Base-by-base conservation (phyloP, 1,140 invertebrate species). In the Drosophila pectinifera region DNA sequence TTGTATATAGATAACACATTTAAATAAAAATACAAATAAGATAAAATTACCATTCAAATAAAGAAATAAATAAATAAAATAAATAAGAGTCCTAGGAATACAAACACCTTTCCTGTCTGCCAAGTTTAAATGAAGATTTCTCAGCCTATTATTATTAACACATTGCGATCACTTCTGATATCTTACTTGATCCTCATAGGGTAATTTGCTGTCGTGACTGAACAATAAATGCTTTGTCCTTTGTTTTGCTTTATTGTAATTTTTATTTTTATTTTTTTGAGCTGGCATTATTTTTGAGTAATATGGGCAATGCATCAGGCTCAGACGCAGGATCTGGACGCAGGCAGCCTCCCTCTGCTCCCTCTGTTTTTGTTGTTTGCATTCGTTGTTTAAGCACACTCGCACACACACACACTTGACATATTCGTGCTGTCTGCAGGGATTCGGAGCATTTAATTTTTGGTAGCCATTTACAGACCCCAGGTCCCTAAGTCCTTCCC, bases 281-380 rank as follows among this genome's bases (percentile, higher is more conserved):
- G 24, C 48, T 53, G 34, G 22, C 54, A 65, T 76, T 76, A 76
- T 67, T 75, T 86, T 86, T 75, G 83, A 86, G 83, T 86, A 82
- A 86, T 86, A 88, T 88, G 54, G 61, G 83, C 74, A 82, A 86
- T 86, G 83, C 83, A 86, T 86, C 82, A 86, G 78, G 65, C 79
- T 82, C 78, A 85, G 78, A 70, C 43, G 31, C 73, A 76, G 61
- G 34, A 65, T 73, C 62, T 55, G 63, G 51, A 46, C 55, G 38
- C 63, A 48, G 38, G 20, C 72, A 49, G 38, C 20, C 18, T 20
- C 22, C 39, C n/a, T 24, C 22, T 20, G 31, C 24, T 20, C 53
- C n/a, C 28, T 22, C 68, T 74, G 54, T 74, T 80, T 45, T 63
- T 69, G 36, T 63, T 75, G 34, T 54, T 72, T 63, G 53, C 43